These are phyloP conservation scores for Orchestia grillus DNA, from an alignment of 1,140 invertebrate genomes.

Conservation along the genomic window DNA sequence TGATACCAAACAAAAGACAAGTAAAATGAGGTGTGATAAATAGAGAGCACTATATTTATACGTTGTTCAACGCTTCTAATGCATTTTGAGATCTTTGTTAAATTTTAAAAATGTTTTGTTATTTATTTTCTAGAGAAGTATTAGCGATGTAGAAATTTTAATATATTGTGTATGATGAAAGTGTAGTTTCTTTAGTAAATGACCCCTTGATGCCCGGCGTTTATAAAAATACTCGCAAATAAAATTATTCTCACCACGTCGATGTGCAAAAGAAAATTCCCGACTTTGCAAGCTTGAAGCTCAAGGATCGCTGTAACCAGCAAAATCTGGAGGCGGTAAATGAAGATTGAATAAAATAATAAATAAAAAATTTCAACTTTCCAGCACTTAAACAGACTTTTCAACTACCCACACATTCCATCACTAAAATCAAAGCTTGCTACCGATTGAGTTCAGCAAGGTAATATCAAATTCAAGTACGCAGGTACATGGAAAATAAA, in stretches of 20 bases:
- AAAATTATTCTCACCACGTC: neutral
- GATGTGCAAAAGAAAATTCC: neutral
- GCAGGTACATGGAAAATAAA: too few species aligned
- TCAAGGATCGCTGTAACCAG: too few species aligned
- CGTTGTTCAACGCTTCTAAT: neutral
- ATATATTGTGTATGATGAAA: neutral
- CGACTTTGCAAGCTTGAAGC: neutral
- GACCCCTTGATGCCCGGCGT: neutral
- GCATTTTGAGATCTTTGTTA: neutral
- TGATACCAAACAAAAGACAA: neutral
- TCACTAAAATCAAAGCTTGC: too few species aligned
- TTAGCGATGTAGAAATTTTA: neutral
- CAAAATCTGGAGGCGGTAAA: neutral
- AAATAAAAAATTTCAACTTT: too few species aligned
- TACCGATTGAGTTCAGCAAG: too few species aligned
- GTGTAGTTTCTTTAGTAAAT: neutral
- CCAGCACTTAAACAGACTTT: too few species aligned
- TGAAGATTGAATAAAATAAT: too few species aligned
- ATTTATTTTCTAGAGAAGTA: neutral
- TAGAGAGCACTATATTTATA: neutral
- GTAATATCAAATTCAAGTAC: too few species aligned
- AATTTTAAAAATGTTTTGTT: neutral
- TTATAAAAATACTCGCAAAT: neutral
- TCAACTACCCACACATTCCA: too few species aligned
- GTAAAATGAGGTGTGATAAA: neutral